Base-by-base conservation (phyloP, 1,140 invertebrate species). In the Glomeris maerens region DNA sequence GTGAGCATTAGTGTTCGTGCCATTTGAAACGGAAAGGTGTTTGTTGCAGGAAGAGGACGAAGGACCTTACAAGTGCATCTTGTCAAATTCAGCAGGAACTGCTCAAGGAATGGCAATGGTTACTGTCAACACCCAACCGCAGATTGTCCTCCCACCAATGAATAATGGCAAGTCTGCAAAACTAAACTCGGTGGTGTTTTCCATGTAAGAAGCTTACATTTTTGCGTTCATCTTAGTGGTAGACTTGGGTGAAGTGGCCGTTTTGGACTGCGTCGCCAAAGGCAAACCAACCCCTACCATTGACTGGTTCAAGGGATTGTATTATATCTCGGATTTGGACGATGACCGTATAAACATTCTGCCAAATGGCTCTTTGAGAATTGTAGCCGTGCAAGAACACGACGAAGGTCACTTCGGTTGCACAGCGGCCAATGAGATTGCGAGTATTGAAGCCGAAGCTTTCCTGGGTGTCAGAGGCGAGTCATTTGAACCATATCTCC, bases 1-100 rank as follows among this genome's bases (percentile, higher is more conserved):
- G n/a, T n/a, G n/a, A n/a, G n/a, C n/a, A n/a, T 42, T 42, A 20
- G 10, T 20, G 17, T 42, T 42, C 41, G 23, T 42, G 17, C 7
- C 23, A 22, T 7, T 17, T 42, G 17, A 10, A 5, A 5, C 5
- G 23, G 7, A 22, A 20, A 20, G 23, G 7, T 42, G 5, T 42
- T 22, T 7, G 5, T 5, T 27, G 4, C 27, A 48, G 46, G 10
- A 3, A 54, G 62, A 60, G 4, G 66, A 69, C 59, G 62, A 62
- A 21, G 67, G 66, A 27, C 56, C 62, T 40, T 69, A 69, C 52
- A 66, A 66, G 44, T 69, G 67, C 58, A 61, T 66, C 4, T 66
- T 66, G 14, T 60, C 62, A 20, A 69, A 69, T 56, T 63, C 66
- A 55, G 27, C 27, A 48, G 46, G 46, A 20, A 26, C 21, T 36